Evolutionary conservation across 35 echinoderm and acorn worm genomes (phyloP), one percentile per base, ranked within the genome.

Genomic region (Ptychodera flava): DNA sequence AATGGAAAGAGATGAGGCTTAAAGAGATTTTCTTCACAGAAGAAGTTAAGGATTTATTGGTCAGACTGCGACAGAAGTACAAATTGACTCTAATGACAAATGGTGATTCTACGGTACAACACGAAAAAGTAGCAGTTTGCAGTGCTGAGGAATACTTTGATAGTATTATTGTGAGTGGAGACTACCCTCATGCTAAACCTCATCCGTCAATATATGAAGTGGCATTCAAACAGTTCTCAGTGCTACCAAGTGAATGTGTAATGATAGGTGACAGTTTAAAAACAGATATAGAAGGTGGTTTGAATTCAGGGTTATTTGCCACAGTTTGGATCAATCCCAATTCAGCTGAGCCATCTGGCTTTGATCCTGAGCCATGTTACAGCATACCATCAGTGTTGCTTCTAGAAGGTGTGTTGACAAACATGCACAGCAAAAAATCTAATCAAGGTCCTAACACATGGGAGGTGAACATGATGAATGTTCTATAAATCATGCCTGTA

Each of bases 51-150:
- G 31, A 31, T 33, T 34, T 94, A 28, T 83, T 99, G 31, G 28
- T 32, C 1, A 53, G 45, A 34, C 76, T 99, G 34, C 76, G 90
- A 31, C 30, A 87, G 45, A 85, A 82, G 33, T 99, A 94, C 79
- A 99, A 94, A 82, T 45, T 99, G 0, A 38, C 92, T 16, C 88
- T 99, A n/a, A 52, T 99, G 79, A 94, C 96, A 36, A 99, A 94
- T 35, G 96, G 92, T 22, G 88, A 92, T 34, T 87, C 90, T 32
- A 85, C 77, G 37, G 89, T 99, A 10, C 96, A 99, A 82, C 77
- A 92, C 35, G 89, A 92, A 78, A 99, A 99, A 64, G 79, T 99
- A 36, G 88, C 86, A 0, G 87, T 92, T 15, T 88, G 91, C 28
- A 78, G 83, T 31, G 96, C 92, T 1, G 88, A 89, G 85, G 81